Percentiles rank a stretch among this genome's conserved stretches.
Evolutionary conservation across 2,888 invertebrate species (phyloP).

Genomic region (Torymus auratus): DNA sequence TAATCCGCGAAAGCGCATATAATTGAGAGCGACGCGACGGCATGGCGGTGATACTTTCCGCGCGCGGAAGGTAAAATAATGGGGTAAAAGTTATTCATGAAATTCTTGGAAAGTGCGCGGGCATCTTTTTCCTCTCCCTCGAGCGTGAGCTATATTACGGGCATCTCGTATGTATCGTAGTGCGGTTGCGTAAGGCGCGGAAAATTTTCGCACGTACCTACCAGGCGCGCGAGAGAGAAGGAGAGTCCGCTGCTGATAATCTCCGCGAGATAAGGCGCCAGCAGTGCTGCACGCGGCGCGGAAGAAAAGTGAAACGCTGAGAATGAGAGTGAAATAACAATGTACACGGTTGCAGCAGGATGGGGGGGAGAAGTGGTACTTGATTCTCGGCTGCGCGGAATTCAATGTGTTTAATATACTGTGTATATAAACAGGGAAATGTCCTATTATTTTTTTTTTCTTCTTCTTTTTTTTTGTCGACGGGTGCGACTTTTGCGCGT

Average conservation of each 20-base stretch:
- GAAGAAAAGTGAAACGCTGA: slow-evolving; percentile 30
- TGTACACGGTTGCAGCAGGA: background rate
- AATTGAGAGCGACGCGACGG: slow-evolving; percentile 18
- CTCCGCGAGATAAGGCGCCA: slow-evolving; percentile 21
- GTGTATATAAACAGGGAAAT: too few species aligned
- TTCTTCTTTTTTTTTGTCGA: too few species aligned
- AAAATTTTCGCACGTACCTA: slow-evolving; percentile 28
- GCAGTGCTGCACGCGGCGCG: background rate
- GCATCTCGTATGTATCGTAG: background rate
- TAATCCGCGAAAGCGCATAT: background rate
- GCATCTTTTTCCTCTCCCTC: background rate
- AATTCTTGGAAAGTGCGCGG: slow-evolving; percentile 34
- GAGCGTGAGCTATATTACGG: background rate
- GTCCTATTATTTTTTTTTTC: too few species aligned
- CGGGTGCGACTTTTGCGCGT: too few species aligned
- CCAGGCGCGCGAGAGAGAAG: background rate
- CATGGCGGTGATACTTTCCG: background rate
- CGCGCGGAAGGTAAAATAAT: slow-evolving; percentile 29
- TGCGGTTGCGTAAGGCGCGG: slow-evolving; percentile 27
- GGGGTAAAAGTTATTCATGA: slow-evolving; percentile 50
- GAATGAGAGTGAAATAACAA: slow-evolving; percentile 37
- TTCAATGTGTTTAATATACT: too few species aligned
- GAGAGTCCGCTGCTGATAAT: slow-evolving; percentile 12
- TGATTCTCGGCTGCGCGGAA: too few species aligned
- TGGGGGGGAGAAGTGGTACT: too few species aligned